Percentiles rank a stretch among this genome's conserved stretches.
phyloP scores from a whole-genome alignment of 2,888 invertebrate genomes.

The Oxyteleia sp. region DNA sequence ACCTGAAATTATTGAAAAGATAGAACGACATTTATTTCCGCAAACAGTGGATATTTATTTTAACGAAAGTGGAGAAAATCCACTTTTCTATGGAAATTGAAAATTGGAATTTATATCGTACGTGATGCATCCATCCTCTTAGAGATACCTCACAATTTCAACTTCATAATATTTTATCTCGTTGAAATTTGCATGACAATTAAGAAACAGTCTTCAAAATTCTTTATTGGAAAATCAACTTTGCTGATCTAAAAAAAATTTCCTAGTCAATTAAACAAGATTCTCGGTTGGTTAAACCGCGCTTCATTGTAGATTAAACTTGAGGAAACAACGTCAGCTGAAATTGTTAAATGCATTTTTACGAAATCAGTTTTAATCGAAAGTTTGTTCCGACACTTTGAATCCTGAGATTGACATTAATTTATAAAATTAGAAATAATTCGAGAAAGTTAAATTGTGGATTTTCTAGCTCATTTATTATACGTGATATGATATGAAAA shows the following conservation, averaged over 20 bases:
- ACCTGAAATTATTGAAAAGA: too few relatives aligned
- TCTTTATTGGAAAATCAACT: not conserved
- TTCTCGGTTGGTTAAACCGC: not conserved
- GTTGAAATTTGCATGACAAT: not conserved
- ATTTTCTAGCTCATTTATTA: not conserved
- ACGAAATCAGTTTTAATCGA: not conserved
- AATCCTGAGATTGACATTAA: not conserved
- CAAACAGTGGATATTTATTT: too few relatives aligned
- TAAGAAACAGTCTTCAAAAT: not conserved
- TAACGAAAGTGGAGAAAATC: too few relatives aligned
- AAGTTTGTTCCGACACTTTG: not conserved
- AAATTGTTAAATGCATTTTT: not conserved
- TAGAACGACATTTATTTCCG: too few relatives aligned
- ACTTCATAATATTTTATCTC: not conserved
- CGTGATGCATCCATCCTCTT: too few relatives aligned
- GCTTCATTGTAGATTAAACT: not conserved
- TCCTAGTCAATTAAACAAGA: slow-evolving; percentile 4
- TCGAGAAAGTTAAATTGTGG: not conserved
- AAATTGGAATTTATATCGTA: slow-evolving; percentile 7
- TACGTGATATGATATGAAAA: not conserved
- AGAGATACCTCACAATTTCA: not conserved
- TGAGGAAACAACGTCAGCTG: not conserved
- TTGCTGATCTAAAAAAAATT: not conserved
- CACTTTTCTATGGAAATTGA: too few relatives aligned
- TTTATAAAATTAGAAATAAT: not conserved